A percentile compares a stretch with the other conserved stretches of the same genome.
Evolutionary conservation across 2,888 invertebrate species (phyloP).

Genomic region (Carpatolechia fugitivella): DNA sequence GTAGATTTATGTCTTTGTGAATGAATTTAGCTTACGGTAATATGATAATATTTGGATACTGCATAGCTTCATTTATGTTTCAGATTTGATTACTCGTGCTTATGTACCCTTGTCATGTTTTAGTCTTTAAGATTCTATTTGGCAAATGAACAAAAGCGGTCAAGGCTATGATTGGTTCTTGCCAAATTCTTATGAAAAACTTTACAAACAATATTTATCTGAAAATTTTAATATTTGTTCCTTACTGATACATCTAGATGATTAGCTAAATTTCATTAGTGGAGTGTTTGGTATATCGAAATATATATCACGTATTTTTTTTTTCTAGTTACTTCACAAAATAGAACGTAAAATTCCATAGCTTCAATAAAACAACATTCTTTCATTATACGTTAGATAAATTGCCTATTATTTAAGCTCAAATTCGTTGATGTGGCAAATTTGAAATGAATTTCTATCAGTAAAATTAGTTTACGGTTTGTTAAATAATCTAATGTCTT

Average conservation of each 20-base stretch:
- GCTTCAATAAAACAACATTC: too few relatives aligned
- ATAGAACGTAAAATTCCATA: too few relatives aligned
- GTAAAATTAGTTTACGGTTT: conserved; percentile 20
- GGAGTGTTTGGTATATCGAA: too few relatives aligned
- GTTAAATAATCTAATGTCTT: conserved; percentile 16
- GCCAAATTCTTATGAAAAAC: too few relatives aligned
- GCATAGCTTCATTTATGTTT: background rate
- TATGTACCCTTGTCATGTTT: background rate
- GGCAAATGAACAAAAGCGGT: background rate
- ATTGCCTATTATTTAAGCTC: too few relatives aligned
- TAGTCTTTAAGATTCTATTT: background rate
- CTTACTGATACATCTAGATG: too few relatives aligned
- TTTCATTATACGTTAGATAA: too few relatives aligned
- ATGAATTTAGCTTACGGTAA: background rate
- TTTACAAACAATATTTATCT: too few relatives aligned
- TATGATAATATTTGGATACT: background rate
- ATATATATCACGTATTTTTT: too few relatives aligned
- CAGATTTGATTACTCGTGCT: background rate
- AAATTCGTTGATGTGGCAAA: conserved; percentile 20
- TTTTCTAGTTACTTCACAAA: too few relatives aligned
- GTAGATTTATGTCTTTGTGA: background rate
- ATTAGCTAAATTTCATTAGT: too few relatives aligned
- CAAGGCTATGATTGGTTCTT: background rate
- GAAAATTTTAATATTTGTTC: too few relatives aligned
- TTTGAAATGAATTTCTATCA: conserved; percentile 20